phyloP scores from a whole-genome alignment of 2,888 invertebrate genomes.

The Acrobasis consociella region DNA sequence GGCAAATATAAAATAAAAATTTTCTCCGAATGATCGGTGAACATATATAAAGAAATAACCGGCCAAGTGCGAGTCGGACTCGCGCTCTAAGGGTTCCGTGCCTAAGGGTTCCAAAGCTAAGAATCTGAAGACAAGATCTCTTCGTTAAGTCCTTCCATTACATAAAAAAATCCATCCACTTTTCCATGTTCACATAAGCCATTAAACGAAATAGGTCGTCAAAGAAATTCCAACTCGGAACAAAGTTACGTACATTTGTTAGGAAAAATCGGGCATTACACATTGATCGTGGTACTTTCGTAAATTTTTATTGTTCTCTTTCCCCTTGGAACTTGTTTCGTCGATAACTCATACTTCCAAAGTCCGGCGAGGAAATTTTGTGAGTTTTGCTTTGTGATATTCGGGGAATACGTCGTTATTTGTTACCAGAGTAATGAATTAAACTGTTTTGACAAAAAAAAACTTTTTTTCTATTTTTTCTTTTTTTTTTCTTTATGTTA shows the following conservation, averaged over 20 bases:
- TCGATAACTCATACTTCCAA: constrained; percentile 15
- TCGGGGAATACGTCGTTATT: background rate
- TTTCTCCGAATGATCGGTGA: no score
- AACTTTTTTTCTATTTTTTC: no score
- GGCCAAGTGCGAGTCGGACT: no score
- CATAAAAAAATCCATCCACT: background rate
- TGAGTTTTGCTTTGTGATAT: no score
- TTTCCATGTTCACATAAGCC: constrained; percentile 1
- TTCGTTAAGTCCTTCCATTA: background rate
- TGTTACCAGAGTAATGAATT: background rate
- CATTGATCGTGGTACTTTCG: constrained; percentile 9
- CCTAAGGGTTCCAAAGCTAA: no score
- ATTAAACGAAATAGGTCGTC: constrained; percentile 12
- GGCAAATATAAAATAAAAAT: no score
- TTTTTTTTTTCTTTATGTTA: no score
- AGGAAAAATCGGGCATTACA: constrained; percentile 20
- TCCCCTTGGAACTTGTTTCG: constrained; percentile 6
- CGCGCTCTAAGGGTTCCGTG: no score
- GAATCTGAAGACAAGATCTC: background rate
- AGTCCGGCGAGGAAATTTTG: background rate
- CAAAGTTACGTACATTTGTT: constrained; percentile 16
- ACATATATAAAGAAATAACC: no score
- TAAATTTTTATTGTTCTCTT: constrained; percentile 13
- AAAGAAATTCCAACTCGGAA: constrained; percentile 6
- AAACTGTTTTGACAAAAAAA: no score